These are phyloP conservation scores for Diplazon laetatorius DNA, from an alignment of 2,888 invertebrate genomes.

Conservation along the genomic window DNA sequence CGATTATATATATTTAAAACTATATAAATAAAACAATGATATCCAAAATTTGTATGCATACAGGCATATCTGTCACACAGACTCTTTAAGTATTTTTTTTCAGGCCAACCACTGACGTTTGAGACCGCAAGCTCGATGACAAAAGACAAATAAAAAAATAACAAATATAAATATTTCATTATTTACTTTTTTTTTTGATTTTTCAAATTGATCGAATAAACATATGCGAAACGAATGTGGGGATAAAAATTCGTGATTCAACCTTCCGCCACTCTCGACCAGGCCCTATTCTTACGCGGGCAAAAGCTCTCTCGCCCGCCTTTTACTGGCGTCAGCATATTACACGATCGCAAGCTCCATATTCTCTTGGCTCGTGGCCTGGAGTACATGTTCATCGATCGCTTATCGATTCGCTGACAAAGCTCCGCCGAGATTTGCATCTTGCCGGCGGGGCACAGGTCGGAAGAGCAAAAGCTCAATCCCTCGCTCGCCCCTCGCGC, in stretches of 20 bases:
- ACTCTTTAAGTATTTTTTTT: no score
- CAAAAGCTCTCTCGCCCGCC: constrained; percentile 46
- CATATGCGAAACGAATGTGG: constrained; percentile 13
- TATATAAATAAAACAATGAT: background rate
- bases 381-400: constrained; percentile 61
- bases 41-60: background rate
- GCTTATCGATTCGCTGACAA: constrained; percentile 65
- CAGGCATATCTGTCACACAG: no score
- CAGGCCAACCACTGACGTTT: no score
- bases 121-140: no score
- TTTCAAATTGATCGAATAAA: background rate
- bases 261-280: constrained; percentile 29
- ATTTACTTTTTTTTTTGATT: background rate
- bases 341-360: constrained; percentile 51
- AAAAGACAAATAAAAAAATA: no score
- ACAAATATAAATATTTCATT: no score
- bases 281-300: constrained; percentile 26
- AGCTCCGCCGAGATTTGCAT: constrained; percentile 65
- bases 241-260: constrained; percentile 10
- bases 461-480: constrained; percentile 41
- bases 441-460: constrained; percentile 53
- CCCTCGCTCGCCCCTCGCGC: no score
- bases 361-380: constrained; percentile 54
- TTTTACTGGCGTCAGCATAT: constrained; percentile 54
- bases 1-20: background rate